Percentiles rank a stretch among this genome's conserved stretches.
phyloP scores from a whole-genome alignment of 1,140 invertebrate species.

The Zaprionus taronus region DNA sequence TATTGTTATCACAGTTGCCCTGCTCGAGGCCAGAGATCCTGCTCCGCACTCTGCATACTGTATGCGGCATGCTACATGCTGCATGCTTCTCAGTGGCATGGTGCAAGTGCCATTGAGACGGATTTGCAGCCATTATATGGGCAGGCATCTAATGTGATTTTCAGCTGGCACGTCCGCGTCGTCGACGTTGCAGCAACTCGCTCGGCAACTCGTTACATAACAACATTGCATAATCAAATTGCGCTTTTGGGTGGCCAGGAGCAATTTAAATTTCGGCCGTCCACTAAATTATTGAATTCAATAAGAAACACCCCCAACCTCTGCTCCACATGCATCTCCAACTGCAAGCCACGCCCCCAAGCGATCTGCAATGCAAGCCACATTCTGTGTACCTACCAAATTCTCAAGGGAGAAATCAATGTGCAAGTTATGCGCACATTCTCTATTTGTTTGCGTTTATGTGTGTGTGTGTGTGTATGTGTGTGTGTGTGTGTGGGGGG shows the following conservation, averaged over 20 bases:
- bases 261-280: constrained; percentile 75
- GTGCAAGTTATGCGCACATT: constrained; percentile 79
- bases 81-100: constrained; percentile 7
- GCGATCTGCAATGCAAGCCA: constrained; percentile 37
- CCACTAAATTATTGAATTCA: constrained; percentile 83
- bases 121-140: constrained; percentile 77
- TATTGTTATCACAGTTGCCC: constrained; percentile 78
- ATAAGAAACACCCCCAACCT: constrained; percentile 56
- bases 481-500: background rate
- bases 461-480: background rate
- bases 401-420: constrained; percentile 80
- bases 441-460: constrained; percentile 34
- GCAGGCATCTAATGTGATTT: constrained; percentile 80
- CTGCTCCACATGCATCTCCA: constrained; percentile 32
- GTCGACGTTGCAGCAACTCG: background rate
- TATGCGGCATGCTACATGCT: constrained; percentile 31
- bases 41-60: constrained; percentile 36
- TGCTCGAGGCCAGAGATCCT: constrained; percentile 53
- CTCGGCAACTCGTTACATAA: constrained; percentile 58
- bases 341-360: background rate
- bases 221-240: constrained; percentile 81
- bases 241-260: constrained; percentile 71
- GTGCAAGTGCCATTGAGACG: constrained; percentile 77
- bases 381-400: constrained; percentile 44
- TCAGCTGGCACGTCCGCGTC: constrained; percentile 63